Evolutionary conservation across 2,797 vertebrate genomes (phyloP).

Genomic region (Falco columbarius): DNA sequence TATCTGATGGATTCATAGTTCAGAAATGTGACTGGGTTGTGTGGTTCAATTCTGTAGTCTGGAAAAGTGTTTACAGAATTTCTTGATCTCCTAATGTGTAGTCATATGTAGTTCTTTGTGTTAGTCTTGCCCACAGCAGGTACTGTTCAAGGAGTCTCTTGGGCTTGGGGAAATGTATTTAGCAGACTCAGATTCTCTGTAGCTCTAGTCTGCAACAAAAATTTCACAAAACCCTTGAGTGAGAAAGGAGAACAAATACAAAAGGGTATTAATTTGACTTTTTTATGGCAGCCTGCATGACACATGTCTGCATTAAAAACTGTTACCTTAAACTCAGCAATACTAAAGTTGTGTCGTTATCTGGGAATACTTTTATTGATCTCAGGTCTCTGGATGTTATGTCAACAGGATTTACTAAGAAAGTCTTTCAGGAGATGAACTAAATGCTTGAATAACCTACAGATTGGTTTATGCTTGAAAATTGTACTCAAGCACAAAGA

Average conservation of each 20-base stretch:
- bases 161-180: slow-evolving; percentile 55
- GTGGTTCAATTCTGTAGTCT: slow-evolving; percentile 30
- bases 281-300: not conserved
- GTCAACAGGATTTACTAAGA: not conserved
- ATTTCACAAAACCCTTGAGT: slow-evolving; percentile 17
- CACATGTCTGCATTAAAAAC: not conserved
- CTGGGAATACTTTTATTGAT: slow-evolving; percentile 23
- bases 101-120: slow-evolving; percentile 28
- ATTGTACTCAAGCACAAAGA: not conserved
- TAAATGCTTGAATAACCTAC: not conserved
- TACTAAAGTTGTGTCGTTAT: not conserved
- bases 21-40: slow-evolving; percentile 28
- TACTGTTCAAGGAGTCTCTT: slow-evolving; percentile 45
- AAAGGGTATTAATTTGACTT: slow-evolving; percentile 41
- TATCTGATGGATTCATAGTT: slow-evolving; percentile 53
- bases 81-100: slow-evolving; percentile 32
- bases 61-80: slow-evolving; percentile 67
- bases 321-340: not conserved
- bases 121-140: slow-evolving; percentile 54
- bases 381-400: not conserved
- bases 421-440: not conserved
- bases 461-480: slow-evolving; percentile 6
- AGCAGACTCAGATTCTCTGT: slow-evolving; percentile 25
- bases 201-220: slow-evolving; percentile 43
- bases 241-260: slow-evolving; percentile 9